Evolutionary conservation across 2,888 invertebrate species (phyloP).

Genomic region (Hyposoter didymator): DNA sequence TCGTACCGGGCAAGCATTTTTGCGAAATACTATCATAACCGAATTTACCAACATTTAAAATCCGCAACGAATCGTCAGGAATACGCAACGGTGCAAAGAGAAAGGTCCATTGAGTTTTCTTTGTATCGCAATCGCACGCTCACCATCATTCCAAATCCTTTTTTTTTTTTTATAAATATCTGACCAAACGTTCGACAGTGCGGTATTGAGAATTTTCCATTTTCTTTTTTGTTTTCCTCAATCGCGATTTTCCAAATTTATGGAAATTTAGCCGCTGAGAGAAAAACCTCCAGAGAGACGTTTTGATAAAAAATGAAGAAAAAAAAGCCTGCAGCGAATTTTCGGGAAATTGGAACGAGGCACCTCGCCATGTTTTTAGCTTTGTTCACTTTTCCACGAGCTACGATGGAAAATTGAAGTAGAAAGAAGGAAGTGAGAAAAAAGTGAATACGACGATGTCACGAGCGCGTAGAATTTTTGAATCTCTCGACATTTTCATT

Average conservation of each 20-base stretch:
- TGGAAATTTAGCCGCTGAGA: neutral
- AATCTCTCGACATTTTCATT: neutral
- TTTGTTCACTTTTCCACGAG: too few species aligned
- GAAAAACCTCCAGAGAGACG: neutral
- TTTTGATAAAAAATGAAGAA: neutral
- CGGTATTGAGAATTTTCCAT: neutral
- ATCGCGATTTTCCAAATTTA: neutral
- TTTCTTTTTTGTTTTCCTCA: neutral
- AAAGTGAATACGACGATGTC: neutral
- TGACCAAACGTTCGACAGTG: neutral
- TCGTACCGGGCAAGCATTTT: neutral
- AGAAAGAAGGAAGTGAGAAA: neutral
- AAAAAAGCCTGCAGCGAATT: neutral
- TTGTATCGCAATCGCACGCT: too few species aligned
- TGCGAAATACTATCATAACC: conserved; percentile 13
- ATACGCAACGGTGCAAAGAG: conserved; percentile 62
- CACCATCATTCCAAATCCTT: too few species aligned
- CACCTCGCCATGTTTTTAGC: too few species aligned
- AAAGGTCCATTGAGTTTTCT: conserved; percentile 42
- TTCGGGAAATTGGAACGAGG: too few species aligned
- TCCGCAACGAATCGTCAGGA: conserved; percentile 21
- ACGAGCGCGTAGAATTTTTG: neutral
- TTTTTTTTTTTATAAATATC: neutral
- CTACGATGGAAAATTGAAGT: neutral
- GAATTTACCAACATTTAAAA: conserved; percentile 27